A percentile compares a stretch with the other conserved stretches of the same genome.
Evolutionary conservation across 2,113 vertebrate species (phyloP).

Genomic region (Phycodurus eques): DNA sequence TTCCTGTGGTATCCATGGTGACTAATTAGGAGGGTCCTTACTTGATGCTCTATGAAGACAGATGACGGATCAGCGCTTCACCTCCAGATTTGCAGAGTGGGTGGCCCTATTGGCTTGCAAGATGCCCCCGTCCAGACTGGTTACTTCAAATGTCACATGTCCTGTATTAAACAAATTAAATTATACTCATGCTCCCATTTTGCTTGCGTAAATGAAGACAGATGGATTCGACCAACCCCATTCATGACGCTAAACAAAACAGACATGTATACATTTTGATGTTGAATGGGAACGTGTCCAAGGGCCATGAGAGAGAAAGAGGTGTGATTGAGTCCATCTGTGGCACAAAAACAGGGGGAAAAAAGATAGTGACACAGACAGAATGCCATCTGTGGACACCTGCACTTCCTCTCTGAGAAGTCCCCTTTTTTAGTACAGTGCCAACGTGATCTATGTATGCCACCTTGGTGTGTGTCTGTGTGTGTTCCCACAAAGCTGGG

Average conservation of each 20-base stretch:
- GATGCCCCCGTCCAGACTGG: constrained; percentile 46
- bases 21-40: constrained; percentile 71
- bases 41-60: constrained; percentile 65
- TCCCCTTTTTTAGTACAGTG: constrained; percentile 47
- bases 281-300: constrained; percentile 34
- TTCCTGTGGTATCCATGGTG: constrained; percentile 67
- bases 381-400: constrained; percentile 68
- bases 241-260: constrained; percentile 41
- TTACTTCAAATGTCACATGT: constrained; percentile 40
- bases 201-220: constrained; percentile 6
- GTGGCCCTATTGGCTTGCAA: constrained; percentile 52
- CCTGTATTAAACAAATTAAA: not conserved
- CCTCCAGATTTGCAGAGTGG: constrained; percentile 59
- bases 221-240: not conserved
- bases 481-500: constrained; percentile 14
- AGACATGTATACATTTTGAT: constrained; percentile 16
- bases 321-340: constrained; percentile 71
- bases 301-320: constrained; percentile 63
- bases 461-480: constrained; percentile 51
- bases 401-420: constrained; percentile 59
- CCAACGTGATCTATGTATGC: constrained; percentile 55
- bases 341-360: constrained; percentile 34
- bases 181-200: constrained; percentile 16
- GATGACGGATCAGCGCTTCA: constrained; percentile 64
- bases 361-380: constrained; percentile 33